Percentiles rank a stretch among this genome's conserved stretches.
phyloP scores from a whole-genome alignment of 2,888 invertebrate species.

The Molorchus minor region DNA sequence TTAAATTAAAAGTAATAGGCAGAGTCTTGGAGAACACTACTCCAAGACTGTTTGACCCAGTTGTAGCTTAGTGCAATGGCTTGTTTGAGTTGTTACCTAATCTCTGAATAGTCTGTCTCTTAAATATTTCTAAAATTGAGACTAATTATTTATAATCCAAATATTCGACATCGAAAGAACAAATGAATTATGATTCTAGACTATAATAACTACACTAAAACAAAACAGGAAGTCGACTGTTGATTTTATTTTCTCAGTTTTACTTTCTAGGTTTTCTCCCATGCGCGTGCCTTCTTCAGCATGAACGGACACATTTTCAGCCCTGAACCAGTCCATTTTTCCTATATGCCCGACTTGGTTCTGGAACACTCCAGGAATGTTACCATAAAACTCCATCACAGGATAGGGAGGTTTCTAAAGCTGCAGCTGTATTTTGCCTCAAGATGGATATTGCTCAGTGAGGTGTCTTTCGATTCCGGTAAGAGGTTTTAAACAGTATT shows the following conservation, averaged over 20 bases:
- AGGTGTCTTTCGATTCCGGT: constrained; percentile 86
- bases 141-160: no score
- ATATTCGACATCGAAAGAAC: no score
- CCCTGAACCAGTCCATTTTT: constrained; percentile 77
- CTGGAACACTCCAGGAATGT: constrained; percentile 84
- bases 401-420: constrained; percentile 79
- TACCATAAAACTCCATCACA: constrained; percentile 80
- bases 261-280: constrained; percentile 79
- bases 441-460: constrained; percentile 87
- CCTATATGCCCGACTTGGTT: constrained; percentile 78
- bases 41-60: no score
- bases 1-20: background rate
- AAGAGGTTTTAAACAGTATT: constrained; percentile 48
- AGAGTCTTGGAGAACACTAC: background rate
- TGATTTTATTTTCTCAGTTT: no score
- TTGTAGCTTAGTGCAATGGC: no score
- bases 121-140: no score
- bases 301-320: constrained; percentile 76
- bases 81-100: no score
- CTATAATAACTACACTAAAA: no score
- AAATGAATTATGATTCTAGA: no score
- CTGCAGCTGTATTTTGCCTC: constrained; percentile 81
- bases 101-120: background rate
- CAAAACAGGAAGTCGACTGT: no score
- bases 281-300: constrained; percentile 80